Conservation (phyloP, 2,888 invertebrate genomes). For the Rhingia rostrata region DNA sequence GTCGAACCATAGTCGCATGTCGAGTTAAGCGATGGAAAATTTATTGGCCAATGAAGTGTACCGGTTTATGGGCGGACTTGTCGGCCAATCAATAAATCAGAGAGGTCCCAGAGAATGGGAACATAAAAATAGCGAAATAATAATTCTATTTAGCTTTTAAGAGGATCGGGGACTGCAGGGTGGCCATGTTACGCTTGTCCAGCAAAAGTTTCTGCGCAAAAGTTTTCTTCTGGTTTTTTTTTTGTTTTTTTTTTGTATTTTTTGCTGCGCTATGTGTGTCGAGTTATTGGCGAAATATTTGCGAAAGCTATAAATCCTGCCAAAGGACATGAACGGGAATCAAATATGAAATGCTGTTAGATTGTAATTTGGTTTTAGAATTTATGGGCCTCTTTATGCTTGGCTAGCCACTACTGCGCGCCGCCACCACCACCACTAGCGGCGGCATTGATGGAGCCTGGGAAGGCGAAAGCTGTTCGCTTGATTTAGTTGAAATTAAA, state of each 20-base stretch:
- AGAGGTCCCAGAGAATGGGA: constrained; percentile 30
- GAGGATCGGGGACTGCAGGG: constrained; percentile 4
- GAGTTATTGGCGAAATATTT: constrained; percentile 72
- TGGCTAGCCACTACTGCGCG: constrained; percentile 32
- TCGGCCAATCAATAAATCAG: constrained; percentile 74
- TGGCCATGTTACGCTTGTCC: constrained; percentile 62
- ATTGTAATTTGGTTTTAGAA: constrained; percentile 74
- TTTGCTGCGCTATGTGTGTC: constrained; percentile 17
- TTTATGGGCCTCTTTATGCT: constrained; percentile 68
- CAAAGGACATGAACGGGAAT: constrained; percentile 72
- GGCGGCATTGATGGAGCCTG: constrained; percentile 32
- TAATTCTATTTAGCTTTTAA: constrained; percentile 66
- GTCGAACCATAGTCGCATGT: constrained; percentile 48
- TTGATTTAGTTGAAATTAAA: constrained; percentile 71
- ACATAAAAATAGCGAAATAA: constrained; percentile 70
- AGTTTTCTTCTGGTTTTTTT: constrained; percentile 22
- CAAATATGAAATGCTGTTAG: constrained; percentile 74
- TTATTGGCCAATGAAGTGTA: constrained; percentile 74
- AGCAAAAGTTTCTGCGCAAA: constrained; percentile 61
- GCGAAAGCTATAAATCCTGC: constrained; percentile 70
- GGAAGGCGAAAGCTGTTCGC: constrained; percentile 49
- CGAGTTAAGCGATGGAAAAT: constrained; percentile 69
- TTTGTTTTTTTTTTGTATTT: background rate
- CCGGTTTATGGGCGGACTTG: constrained; percentile 72
- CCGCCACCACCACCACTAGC: background rate